Base-by-base conservation (phyloP, 2,113 vertebrate species). In the Grus americana region DNA sequence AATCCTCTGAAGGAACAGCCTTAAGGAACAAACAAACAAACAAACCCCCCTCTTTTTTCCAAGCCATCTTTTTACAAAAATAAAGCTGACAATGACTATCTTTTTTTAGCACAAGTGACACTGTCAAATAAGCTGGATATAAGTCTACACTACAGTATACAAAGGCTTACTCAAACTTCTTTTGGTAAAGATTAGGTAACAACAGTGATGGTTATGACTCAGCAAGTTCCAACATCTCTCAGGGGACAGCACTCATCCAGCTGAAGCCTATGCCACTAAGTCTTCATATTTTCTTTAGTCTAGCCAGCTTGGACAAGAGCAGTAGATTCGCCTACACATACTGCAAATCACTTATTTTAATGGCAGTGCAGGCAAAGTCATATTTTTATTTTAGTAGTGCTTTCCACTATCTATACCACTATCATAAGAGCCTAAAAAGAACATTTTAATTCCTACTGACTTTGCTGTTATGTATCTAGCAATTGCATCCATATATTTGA, bases 361-460 rank as follows among this genome's bases (percentile, higher is more conserved):
- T 26, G 27, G 15, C 3, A 0, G 10, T 26, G 22, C 24, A 79
- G 44, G 30, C 24, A 52, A 78, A 81, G 10, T 24, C 0, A 0
- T 62, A 1, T 32, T 61, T 94, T 49, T 18, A 79, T 85, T 92
- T 91, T 58, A 65, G 36, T 49, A 52, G 22, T 46, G 46, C 32
- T 79, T 93, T 93, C 47, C 27, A 68, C 57, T 34, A 44, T 57
- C 36, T 78, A 59, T 7, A 7, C 38, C 46, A 49, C 44, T 84
- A 65, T 11, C 14, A 1, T 38, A 76, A 82, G 5, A 79, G 10
- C 17, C 29, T 68, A 54, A 91, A 86, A 92, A 66, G 29, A 86
- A 55, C 0, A 49, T n/a, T 65, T 89, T 40, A 46, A 92, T 85
- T 93, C 20, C 65, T 68, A 44, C 4, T 68, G 20, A 79, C 82